These are phyloP conservation scores for Manis javanica DNA, from an alignment of 2,797 vertebrate species.

Conservation along the genomic window DNA sequence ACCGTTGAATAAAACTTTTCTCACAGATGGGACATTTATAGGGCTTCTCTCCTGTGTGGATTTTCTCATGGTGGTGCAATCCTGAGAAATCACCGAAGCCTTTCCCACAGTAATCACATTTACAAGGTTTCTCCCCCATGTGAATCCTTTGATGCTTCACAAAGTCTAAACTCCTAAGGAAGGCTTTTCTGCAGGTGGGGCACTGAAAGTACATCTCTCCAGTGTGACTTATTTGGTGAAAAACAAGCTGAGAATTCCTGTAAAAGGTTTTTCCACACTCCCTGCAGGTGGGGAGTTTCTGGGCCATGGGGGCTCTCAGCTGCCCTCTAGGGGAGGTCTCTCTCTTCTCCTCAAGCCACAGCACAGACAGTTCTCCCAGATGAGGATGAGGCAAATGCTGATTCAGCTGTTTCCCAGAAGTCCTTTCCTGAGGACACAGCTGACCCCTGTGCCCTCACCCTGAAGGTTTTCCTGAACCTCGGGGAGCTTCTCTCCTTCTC, in stretches of 20 bases:
- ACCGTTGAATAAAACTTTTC: slow-evolving; percentile 83
- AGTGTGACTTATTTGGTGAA: slow-evolving; percentile 82
- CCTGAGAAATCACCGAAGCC: slow-evolving; percentile 84
- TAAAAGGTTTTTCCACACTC: slow-evolving; percentile 83
- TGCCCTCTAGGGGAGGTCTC: slow-evolving; percentile 63
- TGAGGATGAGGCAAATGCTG: slow-evolving; percentile 1
- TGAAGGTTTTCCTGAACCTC: slow-evolving; percentile 22
- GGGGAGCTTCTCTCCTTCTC: slow-evolving; percentile 1
- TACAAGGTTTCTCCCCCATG: slow-evolving; percentile 82
- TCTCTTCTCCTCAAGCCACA: slow-evolving; percentile 69
- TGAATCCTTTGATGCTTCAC: slow-evolving; percentile 78
- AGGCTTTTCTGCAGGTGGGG: slow-evolving; percentile 77
- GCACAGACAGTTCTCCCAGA: background rate
- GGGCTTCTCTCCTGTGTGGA: slow-evolving; percentile 83
- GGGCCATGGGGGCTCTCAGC: slow-evolving; percentile 70
- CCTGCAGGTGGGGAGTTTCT: slow-evolving; percentile 76
- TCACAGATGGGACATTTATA: slow-evolving; percentile 81
- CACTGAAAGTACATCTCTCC: slow-evolving; percentile 81
- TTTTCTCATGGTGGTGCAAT: slow-evolving; percentile 81
- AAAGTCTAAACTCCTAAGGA: slow-evolving; percentile 79
- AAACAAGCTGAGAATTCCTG: slow-evolving; percentile 78
- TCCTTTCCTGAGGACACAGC: slow-evolving; percentile 36
- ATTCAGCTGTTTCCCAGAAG: slow-evolving; percentile 41
- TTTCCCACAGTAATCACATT: slow-evolving; percentile 82
- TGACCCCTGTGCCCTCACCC: background rate